Evolutionary conservation across 2,888 invertebrate species (phyloP).

Genomic region (Polydrusus pterygomalis): DNA sequence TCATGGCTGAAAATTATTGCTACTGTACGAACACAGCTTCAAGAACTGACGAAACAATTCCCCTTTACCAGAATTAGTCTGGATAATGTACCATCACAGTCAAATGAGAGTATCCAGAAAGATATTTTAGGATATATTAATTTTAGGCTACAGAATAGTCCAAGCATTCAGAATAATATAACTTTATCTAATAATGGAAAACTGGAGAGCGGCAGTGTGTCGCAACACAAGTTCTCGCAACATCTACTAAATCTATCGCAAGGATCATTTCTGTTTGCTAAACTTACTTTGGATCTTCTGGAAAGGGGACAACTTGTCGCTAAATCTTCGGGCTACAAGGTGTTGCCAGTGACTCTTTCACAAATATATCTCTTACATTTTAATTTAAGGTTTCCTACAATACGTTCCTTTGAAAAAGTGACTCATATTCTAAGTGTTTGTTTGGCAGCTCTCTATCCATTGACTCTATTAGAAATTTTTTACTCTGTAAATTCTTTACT

Average conservation of each 20-base stretch:
- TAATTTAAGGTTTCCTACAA: slow-evolving; percentile 93
- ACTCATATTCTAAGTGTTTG: slow-evolving; percentile 92
- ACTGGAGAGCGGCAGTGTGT: slow-evolving; percentile 78
- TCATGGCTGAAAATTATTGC: slow-evolving; percentile 93
- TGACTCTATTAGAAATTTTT: slow-evolving; percentile 93
- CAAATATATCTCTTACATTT: slow-evolving; percentile 94
- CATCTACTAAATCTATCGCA: slow-evolving; percentile 88
- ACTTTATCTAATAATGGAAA: slow-evolving; percentile 77
- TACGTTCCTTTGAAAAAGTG: slow-evolving; percentile 92
- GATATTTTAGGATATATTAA: slow-evolving; percentile 92
- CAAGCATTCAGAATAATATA: slow-evolving; percentile 89
- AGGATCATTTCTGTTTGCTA: slow-evolving; percentile 88
- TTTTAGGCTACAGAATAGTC: slow-evolving; percentile 85
- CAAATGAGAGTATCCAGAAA: slow-evolving; percentile 86
- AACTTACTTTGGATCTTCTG: slow-evolving; percentile 92
- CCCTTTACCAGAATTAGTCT: slow-evolving; percentile 87
- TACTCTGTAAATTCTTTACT: slow-evolving; percentile 93
- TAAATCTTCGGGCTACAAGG: slow-evolving; percentile 95
- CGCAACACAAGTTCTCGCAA: slow-evolving; percentile 87
- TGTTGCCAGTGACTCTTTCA: slow-evolving; percentile 89
- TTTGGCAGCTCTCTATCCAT: slow-evolving; percentile 91
- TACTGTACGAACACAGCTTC: slow-evolving; percentile 88
- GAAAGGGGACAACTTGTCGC: slow-evolving; percentile 94
- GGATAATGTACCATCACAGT: slow-evolving; percentile 76
- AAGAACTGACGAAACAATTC: slow-evolving; percentile 87